Evolutionary conservation across 2,797 vertebrate species (phyloP).

Genomic region (Cyclopterus lumpus): DNA sequence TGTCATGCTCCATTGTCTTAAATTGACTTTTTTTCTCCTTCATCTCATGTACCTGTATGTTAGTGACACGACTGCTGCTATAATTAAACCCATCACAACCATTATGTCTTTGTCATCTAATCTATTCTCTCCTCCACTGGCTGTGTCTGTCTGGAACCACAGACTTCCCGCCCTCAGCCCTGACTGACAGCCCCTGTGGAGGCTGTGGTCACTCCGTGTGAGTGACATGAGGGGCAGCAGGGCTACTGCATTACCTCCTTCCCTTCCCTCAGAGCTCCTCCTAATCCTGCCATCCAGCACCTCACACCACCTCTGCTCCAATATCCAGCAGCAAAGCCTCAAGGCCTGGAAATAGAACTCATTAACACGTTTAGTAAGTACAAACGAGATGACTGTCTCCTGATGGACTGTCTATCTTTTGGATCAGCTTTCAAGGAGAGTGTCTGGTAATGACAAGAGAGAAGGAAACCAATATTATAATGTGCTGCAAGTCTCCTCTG

Average conservation of each 20-base stretch:
- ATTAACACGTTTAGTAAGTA: constrained; percentile 90
- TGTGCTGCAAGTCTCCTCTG: constrained; percentile 75
- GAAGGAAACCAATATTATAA: constrained; percentile 89
- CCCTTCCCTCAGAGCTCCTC: constrained; percentile 42
- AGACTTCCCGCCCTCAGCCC: constrained; percentile 70
- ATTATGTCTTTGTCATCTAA: constrained; percentile 74
- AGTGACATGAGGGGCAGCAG: constrained; percentile 74
- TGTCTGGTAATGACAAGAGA: constrained; percentile 84
- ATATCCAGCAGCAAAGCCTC: constrained; percentile 81
- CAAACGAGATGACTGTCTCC: constrained; percentile 87
- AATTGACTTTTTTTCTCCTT: constrained; percentile 50
- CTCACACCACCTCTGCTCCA: constrained; percentile 79
- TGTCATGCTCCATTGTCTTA: constrained; percentile 7
- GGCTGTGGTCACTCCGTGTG: constrained; percentile 78
- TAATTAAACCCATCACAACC: constrained; percentile 78
- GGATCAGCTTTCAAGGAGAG: constrained; percentile 89
- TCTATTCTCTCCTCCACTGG: constrained; percentile 68
- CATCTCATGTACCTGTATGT: constrained; percentile 66
- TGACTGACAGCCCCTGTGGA: constrained; percentile 83
- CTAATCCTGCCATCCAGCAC: constrained; percentile 75
- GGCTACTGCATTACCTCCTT: constrained; percentile 73
- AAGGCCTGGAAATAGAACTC: constrained; percentile 87
- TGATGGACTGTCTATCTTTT: constrained; percentile 90
- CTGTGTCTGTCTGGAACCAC: constrained; percentile 67
- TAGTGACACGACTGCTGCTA: constrained; percentile 69